These are phyloP conservation scores for fruit fly (Drosophila melanogaster) DNA, from an alignment of 1,140 invertebrate genomes.

Conservation along the genomic window DNA sequence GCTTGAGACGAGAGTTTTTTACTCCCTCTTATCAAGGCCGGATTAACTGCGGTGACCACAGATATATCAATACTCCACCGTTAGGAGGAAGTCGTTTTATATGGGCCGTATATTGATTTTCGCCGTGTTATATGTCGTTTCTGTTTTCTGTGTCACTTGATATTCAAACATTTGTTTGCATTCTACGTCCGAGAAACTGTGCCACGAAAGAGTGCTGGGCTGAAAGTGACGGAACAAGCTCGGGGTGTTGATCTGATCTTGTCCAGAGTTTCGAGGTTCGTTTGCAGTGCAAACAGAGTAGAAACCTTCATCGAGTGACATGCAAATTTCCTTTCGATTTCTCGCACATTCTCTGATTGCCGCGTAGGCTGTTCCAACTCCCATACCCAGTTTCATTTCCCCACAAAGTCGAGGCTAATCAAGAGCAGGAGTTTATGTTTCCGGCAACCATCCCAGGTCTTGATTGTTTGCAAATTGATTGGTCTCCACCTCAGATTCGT, in stretches of 20 bases:
- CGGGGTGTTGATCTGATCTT: not conserved
- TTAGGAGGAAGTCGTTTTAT: constrained; percentile 60
- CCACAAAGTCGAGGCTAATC: constrained; percentile 46
- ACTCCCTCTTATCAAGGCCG: constrained; percentile 57
- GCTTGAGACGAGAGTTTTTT: constrained; percentile 56
- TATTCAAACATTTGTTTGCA: constrained; percentile 72
- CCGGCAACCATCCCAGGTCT: constrained; percentile 69
- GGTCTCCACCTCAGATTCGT: constrained; percentile 25
- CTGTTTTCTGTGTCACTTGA: constrained; percentile 58
- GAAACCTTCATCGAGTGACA: constrained; percentile 69
- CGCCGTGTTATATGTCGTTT: constrained; percentile 1
- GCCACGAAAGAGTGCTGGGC: constrained; percentile 42
- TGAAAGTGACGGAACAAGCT: constrained; percentile 47
- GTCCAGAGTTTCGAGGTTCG: constrained; percentile 32
- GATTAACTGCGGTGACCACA: constrained; percentile 22
- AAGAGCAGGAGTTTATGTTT: constrained; percentile 66
- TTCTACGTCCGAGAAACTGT: constrained; percentile 58
- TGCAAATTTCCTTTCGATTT: constrained; percentile 80
- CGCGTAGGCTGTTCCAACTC: constrained; percentile 37
- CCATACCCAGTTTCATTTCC: not conserved
- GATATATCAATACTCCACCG: constrained; percentile 42
- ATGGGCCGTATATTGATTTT: constrained; percentile 40
- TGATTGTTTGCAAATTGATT: constrained; percentile 64
- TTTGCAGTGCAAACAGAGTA: constrained; percentile 46
- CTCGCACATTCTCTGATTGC: constrained; percentile 74